Percentiles rank a stretch among this genome's conserved stretches.
phyloP scores from a whole-genome alignment of 2,888 invertebrate genomes.

The Heliconius hortense region DNA sequence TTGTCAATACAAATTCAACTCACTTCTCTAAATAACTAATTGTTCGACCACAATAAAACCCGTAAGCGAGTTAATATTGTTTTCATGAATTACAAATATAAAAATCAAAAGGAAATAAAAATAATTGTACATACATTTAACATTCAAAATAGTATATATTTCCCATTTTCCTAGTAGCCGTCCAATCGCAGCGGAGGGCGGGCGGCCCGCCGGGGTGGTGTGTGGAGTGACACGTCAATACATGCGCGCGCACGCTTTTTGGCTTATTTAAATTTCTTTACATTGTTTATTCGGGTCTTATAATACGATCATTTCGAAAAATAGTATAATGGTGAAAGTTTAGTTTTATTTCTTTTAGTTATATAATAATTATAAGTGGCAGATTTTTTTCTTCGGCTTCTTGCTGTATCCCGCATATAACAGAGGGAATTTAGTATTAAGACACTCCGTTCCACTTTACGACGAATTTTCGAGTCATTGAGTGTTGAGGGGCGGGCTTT shows the following conservation, averaged over 20 bases:
- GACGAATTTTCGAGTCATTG: too few species aligned
- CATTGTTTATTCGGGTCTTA: slow-evolving; percentile 42
- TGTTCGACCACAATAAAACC: neutral
- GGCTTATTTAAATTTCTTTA: slow-evolving; percentile 37
- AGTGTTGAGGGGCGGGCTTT: too few species aligned
- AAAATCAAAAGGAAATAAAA: neutral
- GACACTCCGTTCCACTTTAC: too few species aligned
- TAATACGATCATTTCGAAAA: slow-evolving; percentile 48
- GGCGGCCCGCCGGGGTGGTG: slow-evolving; percentile 46
- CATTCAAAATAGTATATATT: slow-evolving; percentile 33
- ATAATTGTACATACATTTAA: slow-evolving; percentile 27
- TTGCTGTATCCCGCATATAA: too few species aligned
- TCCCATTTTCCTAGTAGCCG: slow-evolving; percentile 37
- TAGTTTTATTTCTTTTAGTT: neutral
- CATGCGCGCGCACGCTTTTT: slow-evolving; percentile 47
- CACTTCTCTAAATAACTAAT: neutral
- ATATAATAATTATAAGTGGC: neutral
- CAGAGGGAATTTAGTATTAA: too few species aligned
- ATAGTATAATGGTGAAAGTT: neutral
- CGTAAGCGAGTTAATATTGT: neutral
- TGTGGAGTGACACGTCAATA: slow-evolving; percentile 44
- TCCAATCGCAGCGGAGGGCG: slow-evolving; percentile 49
- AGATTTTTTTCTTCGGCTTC: too few species aligned
- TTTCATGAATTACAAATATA: neutral
- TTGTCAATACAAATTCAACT: neutral